Conservation (phyloP, 35 echinoderm and acorn worm species). For the Acanthaster planci region DNA sequence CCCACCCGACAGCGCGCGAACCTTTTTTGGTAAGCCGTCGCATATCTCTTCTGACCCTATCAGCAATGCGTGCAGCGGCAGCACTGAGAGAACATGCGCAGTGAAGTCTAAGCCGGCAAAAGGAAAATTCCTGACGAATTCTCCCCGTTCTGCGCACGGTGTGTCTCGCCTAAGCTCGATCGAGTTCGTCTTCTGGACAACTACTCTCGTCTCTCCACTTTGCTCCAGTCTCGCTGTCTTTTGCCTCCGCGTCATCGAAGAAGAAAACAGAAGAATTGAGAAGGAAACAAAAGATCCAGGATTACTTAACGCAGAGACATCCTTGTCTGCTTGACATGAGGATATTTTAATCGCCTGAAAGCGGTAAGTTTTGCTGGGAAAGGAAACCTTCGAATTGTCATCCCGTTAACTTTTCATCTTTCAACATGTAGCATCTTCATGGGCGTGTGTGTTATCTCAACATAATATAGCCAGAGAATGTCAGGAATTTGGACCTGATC, state of each 20-base stretch:
- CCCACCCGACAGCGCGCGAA: slow-evolving; percentile 7
- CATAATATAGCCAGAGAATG: neutral
- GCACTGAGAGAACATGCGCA: neutral
- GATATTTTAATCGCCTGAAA: neutral
- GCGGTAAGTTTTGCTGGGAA: slow-evolving; percentile 1
- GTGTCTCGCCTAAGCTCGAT: too few species aligned
- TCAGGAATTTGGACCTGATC: neutral
- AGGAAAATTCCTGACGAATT: neutral
- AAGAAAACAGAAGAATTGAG: neutral
- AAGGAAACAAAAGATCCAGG: neutral
- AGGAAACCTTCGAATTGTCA: neutral
- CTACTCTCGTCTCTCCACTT: neutral
- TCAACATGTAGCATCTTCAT: neutral
- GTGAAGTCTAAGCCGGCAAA: neutral
- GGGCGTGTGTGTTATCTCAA: neutral
- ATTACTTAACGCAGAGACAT: neutral
- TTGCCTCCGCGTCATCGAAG: neutral
- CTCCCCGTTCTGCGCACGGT: neutral
- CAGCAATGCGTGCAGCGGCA: neutral
- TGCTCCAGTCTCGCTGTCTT: neutral
- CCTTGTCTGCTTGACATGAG: neutral
- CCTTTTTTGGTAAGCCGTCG: slow-evolving; percentile 2
- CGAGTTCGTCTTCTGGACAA: neutral
- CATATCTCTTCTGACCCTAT: slow-evolving; percentile 9
- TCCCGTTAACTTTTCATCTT: too few species aligned